Evolutionary conservation across 2,113 vertebrate species (phyloP), one percentile per base, ranked within the genome.

Genomic region (Hemibagrus wyckioides): DNA sequence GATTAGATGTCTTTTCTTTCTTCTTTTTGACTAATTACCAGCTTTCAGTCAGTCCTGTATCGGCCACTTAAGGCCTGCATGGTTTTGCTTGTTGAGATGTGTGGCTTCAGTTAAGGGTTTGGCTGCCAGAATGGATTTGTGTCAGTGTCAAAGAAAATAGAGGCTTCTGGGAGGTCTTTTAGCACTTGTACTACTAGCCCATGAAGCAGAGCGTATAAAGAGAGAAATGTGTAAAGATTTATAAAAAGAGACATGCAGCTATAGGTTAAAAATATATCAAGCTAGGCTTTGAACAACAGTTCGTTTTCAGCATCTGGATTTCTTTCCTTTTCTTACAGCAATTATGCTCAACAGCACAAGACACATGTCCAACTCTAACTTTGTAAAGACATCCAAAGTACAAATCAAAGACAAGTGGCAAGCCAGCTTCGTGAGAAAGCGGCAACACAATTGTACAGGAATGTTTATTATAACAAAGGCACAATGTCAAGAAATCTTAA

Each of bases 161-260:
- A n/a, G 52, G 89, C 89, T 92, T 90, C 92, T 91, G 92, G 92
- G 93, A 92, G 92, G 93, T 94, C 93, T 91, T 90, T 44, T 65
- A 65, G 39, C 56, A 87, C 89, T 69, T 82, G 57, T 82, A 86
- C 41, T 21, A 63, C 79, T 85, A 88, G 28, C 77, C 39, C 57
- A 63, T 48, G 82, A 88, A 86, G 86, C 67, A 82, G 80, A 85
- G 75, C 69, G 14, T 83, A 56, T 73, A 44, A 82, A 57, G 28
- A 86, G 44, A 48, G 7, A 79, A 41, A 25, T 80, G 23, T 65
- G 33, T 79, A 85, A 63, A 85, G 75, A 79, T 75, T 79, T 80
- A 23, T 79, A 48, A 23, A 44, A 80, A 57, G 54, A 41, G 79
- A 59, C 54, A 65, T 63, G 17, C 6, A 82, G 25, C n/a, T 82